These are phyloP conservation scores for Alethe diademata DNA, from an alignment of 2,113 vertebrate genomes.

Conservation along the genomic window DNA sequence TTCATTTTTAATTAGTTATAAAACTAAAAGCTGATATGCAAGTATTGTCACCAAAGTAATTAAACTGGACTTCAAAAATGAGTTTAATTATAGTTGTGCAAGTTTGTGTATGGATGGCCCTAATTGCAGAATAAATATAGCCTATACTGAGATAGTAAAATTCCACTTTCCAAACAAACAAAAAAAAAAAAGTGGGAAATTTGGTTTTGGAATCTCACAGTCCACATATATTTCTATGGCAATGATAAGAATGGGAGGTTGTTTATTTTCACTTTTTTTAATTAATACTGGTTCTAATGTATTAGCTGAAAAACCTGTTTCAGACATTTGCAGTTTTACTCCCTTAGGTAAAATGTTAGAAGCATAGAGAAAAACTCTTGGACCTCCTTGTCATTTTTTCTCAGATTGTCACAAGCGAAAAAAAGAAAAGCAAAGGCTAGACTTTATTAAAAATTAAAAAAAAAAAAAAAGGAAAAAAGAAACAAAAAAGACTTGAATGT, in stretches of 20 bases:
- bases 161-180: background rate
- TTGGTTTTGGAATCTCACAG: background rate
- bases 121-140: background rate
- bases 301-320: background rate
- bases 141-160: background rate
- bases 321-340: background rate
- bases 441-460: background rate
- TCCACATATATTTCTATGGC: background rate
- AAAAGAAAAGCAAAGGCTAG: background rate
- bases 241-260: background rate
- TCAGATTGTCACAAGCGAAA: background rate
- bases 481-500: background rate
- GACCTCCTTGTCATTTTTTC: background rate
- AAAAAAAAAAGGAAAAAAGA: background rate
- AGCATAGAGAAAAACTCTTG: background rate
- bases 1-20: slow-evolving; percentile 26
- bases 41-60: slow-evolving; percentile 12
- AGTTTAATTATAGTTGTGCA: slow-evolving; percentile 6
- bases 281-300: background rate
- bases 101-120: background rate
- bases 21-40: slow-evolving; percentile 13
- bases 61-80: slow-evolving; percentile 33
- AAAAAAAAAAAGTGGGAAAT: background rate
- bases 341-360: background rate
- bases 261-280: background rate